Base-by-base conservation (phyloP, 1,140 invertebrate species). In the Meloidogyne chitwoodi region DNA sequence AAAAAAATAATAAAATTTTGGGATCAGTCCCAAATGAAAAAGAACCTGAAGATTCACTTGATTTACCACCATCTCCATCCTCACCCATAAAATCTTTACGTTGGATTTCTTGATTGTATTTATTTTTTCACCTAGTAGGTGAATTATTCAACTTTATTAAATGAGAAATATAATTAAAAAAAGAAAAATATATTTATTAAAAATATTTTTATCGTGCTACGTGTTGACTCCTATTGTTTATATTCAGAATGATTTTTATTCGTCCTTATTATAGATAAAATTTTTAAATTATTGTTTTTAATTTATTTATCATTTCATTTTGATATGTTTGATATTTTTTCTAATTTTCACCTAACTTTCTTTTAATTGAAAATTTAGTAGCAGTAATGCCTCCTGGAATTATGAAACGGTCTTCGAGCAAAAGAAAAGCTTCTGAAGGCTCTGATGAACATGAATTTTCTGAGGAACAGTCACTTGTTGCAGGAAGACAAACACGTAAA, bases 341-440 rank as follows among this genome's bases (percentile, higher is more conserved):
- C 14, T 48, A 68, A 29, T 68, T 56, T n/a, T 10, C 1, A 29
- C 22, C 1, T 48, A 29, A 24, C 48, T 70, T n/a, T 19, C n/a
- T 22, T 68, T 56, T 6, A 26, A 41, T n/a, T 2, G 8, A 41
- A 12, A 1, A 24, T 48, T 26, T 26, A 62, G 31, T 48, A 56
- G 64, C 3, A 38, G 34, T 24, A 74, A 74, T 74, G 73, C 73
- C 61, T 22, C 73, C 73, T 3, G 73, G 73, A 27, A 1, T 74
- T 44, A 74, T 44, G 26, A 61, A 64, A 63, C 56, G 64, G 4
- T 12, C 56, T 64, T 29, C 56, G 2, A 73, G 64, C 12, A 73
- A 73, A 64, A 44, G 71, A 12, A 73, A 73, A 24, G 29, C 71
- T 26, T 73, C 71, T 24, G 71, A 73, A 19, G 71, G 41, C 19